These are phyloP conservation scores for Chrysaora quinquecirrha DNA, from an alignment of 30 jellyfish, hydroid and myxozoan genomes.

Conservation along the genomic window DNA sequence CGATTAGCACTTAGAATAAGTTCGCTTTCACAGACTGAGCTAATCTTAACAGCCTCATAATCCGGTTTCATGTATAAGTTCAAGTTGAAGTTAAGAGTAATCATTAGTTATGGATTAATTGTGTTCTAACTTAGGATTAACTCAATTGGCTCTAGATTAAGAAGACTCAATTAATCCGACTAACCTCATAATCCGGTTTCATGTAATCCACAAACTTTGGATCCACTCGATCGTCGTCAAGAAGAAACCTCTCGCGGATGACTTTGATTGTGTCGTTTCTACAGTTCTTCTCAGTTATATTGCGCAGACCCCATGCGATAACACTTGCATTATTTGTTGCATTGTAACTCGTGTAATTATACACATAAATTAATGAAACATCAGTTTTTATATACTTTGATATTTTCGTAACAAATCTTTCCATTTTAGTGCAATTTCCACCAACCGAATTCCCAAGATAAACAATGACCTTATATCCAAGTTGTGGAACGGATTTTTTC, in stretches of 20 bases:
- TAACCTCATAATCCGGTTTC: conserved; percentile 79
- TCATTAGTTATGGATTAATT: no score
- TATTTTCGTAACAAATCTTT: conserved; percentile 31
- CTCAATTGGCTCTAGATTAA: no score
- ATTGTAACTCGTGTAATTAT: conserved; percentile 27
- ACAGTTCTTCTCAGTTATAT: conserved; percentile 61
- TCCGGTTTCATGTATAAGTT: no score
- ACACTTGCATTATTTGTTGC: conserved; percentile 36
- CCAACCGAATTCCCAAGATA: conserved; percentile 19
- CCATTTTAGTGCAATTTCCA: conserved; percentile 70
- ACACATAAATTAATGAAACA: conserved; percentile 19
- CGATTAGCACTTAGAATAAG: no score
- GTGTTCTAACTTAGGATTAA: no score
- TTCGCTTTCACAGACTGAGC: no score
- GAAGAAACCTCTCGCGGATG: conserved; percentile 28
- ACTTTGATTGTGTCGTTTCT: conserved; percentile 53
- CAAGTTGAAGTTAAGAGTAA: no score
- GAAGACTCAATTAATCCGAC: no score
- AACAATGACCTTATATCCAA: conserved; percentile 40
- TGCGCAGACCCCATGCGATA: conserved; percentile 78
- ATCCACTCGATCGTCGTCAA: conserved; percentile 27
- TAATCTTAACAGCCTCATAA: no score
- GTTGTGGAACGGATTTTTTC: conserved; percentile 7
- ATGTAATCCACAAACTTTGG: conserved; percentile 51
- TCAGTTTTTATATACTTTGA: conserved; percentile 50